A percentile compares a stretch with the other conserved stretches of the same genome.
Evolutionary conservation across 2,797 vertebrate genomes (phyloP).

Genomic region (Microcaecilia unicolor): DNA sequence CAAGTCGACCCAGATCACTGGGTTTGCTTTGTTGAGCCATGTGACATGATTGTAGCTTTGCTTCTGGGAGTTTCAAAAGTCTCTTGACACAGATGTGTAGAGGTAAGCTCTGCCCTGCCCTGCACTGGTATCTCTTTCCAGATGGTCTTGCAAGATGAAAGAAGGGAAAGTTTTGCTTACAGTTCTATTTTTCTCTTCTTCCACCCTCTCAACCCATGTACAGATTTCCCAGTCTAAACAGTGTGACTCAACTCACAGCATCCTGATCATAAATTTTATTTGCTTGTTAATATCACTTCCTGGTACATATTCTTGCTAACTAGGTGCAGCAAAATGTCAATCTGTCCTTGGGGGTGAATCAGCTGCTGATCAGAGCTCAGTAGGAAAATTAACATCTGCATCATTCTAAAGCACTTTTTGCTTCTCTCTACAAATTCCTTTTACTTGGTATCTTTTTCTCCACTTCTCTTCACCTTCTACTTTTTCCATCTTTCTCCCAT

Average conservation of each 20-base stretch:
- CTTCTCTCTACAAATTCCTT: slow-evolving; percentile 4
- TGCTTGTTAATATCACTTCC: slow-evolving; percentile 40
- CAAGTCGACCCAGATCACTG: too few species aligned
- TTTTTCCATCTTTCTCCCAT: background rate
- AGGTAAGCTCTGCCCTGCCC: too few species aligned
- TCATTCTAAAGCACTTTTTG: background rate
- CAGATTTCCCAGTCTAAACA: slow-evolving; percentile 24
- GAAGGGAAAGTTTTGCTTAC: background rate
- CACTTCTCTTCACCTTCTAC: background rate
- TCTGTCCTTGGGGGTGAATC: slow-evolving; percentile 47
- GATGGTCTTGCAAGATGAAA: background rate
- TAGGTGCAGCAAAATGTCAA: slow-evolving; percentile 49
- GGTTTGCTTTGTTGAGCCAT: too few species aligned
- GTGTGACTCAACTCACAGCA: slow-evolving; percentile 10
- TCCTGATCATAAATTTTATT: slow-evolving; percentile 33
- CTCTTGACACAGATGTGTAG: too few species aligned
- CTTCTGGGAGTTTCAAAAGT: too few species aligned
- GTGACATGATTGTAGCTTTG: too few species aligned
- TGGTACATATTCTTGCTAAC: slow-evolving; percentile 41
- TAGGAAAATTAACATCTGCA: slow-evolving; percentile 23
- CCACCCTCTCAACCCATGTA: too few species aligned
- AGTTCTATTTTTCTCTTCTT: too few species aligned
- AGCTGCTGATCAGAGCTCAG: slow-evolving; percentile 21
- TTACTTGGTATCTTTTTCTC: background rate
- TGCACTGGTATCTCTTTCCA: background rate